phyloP scores from a whole-genome alignment of 2,797 vertebrate species.

The Cacajao melanocephalus region DNA sequence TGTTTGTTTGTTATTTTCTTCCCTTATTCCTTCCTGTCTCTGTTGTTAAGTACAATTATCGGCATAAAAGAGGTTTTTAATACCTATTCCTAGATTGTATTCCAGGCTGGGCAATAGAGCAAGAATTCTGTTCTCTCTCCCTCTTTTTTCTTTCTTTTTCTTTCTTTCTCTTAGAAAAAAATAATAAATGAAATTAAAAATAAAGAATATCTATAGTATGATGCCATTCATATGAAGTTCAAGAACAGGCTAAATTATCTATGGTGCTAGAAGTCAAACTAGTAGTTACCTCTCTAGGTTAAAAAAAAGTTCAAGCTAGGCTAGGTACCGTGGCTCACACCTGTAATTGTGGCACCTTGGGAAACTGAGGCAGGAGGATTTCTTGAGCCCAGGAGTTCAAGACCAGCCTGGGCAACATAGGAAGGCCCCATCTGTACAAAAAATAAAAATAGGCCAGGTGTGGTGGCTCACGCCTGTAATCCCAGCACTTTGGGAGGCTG shows the following conservation, averaged over 20 bases:
- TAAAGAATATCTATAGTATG: neutral
- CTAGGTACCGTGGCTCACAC: neutral
- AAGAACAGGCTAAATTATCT: neutral
- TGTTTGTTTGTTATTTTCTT: too few species aligned
- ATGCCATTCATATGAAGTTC: neutral
- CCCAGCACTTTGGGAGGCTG: neutral
- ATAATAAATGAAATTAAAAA: neutral
- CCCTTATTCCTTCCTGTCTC: too few species aligned
- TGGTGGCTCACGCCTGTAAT: neutral
- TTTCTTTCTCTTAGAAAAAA: neutral
- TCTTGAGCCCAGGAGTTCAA: neutral
- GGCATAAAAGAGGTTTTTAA: too few species aligned
- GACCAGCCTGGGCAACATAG: neutral
- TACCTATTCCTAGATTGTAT: too few species aligned
- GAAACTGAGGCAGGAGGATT: neutral
- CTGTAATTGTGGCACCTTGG: neutral
- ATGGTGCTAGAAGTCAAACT: neutral
- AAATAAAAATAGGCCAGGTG: neutral
- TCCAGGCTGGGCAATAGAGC: too few species aligned
- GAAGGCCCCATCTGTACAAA: neutral
- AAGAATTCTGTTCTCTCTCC: too few species aligned
- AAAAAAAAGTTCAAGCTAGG: neutral
- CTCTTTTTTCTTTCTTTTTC: too few species aligned
- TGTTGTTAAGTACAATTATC: too few species aligned
- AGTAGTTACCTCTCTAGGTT: neutral